phyloP scores from a whole-genome alignment of 2,797 vertebrate genomes.

The Poecilia wingei region DNA sequence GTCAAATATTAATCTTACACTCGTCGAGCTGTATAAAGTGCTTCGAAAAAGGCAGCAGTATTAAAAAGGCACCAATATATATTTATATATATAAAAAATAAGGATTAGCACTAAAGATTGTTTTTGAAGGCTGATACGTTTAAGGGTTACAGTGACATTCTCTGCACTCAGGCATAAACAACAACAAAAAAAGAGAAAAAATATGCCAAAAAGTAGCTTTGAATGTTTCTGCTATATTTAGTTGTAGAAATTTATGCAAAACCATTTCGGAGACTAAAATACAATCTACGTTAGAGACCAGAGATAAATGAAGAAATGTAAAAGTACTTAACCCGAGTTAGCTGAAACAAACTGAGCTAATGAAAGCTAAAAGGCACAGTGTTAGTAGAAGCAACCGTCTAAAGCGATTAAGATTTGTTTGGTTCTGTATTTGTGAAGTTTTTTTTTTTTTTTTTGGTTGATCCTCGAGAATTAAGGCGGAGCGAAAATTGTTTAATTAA shows the following conservation, averaged over 20 bases:
- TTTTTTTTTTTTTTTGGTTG: conserved; percentile 31
- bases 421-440: conserved; percentile 44
- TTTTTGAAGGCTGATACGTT: conserved; percentile 63
- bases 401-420: conserved; percentile 47
- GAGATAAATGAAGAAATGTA: conserved; percentile 26
- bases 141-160: conserved; percentile 33
- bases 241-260: conserved; percentile 22
- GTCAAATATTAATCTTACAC: conserved; percentile 49
- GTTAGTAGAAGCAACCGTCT: conserved; percentile 41
- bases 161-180: conserved; percentile 36
- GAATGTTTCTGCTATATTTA: conserved; percentile 39
- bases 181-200: neutral
- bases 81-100: conserved; percentile 38
- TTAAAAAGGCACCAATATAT: conserved; percentile 77
- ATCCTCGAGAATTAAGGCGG: conserved; percentile 32
- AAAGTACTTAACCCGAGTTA: conserved; percentile 47
- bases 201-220: conserved; percentile 33
- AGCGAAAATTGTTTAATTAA: conserved; percentile 31
- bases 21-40: conserved; percentile 76
- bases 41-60: conserved; percentile 80
- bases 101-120: conserved; percentile 52
- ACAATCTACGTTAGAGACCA: conserved; percentile 42
- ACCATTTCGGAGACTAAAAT: conserved; percentile 24
- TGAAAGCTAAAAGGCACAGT: conserved; percentile 72
- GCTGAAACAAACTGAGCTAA: conserved; percentile 37